Evolutionary conservation across 2,113 vertebrate species (phyloP).

Genomic region (Apteryx mantelli): DNA sequence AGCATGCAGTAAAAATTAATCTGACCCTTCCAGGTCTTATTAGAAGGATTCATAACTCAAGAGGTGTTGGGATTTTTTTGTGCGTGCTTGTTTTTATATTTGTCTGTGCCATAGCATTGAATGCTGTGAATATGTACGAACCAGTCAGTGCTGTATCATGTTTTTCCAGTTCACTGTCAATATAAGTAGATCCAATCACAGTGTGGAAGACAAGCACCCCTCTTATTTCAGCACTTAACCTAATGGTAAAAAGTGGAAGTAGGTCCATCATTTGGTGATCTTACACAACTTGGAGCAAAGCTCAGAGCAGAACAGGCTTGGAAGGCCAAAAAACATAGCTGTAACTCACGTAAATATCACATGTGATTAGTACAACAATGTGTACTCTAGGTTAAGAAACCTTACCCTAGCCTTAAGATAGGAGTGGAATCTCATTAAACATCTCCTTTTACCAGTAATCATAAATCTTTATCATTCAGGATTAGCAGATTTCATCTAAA

Average conservation of each 20-base stretch:
- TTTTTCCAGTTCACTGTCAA: neutral
- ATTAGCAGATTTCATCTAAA: neutral
- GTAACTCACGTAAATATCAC: neutral
- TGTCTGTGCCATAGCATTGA: neutral
- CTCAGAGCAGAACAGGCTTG: neutral
- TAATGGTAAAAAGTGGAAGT: neutral
- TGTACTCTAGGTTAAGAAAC: neutral
- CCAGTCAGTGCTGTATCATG: neutral
- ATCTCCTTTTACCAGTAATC: neutral
- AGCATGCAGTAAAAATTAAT: neutral
- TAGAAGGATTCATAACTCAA: neutral
- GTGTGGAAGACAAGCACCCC: neutral
- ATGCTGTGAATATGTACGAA: fast-evolving
- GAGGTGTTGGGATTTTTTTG: neutral
- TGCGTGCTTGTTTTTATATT: neutral
- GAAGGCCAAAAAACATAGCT: neutral
- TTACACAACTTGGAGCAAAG: neutral
- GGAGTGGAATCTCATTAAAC: neutral
- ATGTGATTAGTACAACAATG: neutral
- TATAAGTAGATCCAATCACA: neutral
- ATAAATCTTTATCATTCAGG: neutral
- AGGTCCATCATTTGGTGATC: neutral
- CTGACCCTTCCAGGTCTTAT: neutral
- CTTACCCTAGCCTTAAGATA: neutral
- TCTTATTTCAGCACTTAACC: neutral